Base-by-base conservation (phyloP, 2,113 vertebrate species). In the Regulus satrapa region DNA sequence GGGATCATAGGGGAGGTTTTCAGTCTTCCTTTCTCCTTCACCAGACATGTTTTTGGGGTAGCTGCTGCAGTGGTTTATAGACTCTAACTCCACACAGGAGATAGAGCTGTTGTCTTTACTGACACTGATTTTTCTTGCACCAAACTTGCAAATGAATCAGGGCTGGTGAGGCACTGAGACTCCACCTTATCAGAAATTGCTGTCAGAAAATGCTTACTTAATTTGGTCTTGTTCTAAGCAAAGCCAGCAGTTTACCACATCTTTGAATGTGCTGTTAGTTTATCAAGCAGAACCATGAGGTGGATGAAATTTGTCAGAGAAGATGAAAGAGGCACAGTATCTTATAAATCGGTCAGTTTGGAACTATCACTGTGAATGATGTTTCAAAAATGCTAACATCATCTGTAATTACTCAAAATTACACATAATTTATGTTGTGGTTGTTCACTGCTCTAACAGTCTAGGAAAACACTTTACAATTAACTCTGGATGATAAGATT, bases 401-500 rank as follows among this genome's bases (percentile, higher is more conserved):
- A 91, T 83, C 93, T 92, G 91, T 97, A 95, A 97, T 96, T 95
- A 95, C 93, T 95, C 76, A 85, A 95, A 97, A 96, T 88, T 87
- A 82, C 67, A 82, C 66, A 55, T 88, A 87, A 96, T 97, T 96
- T 94, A 89, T 93, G 80, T 94, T 97, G 89, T 89, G 64, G 43
- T 93, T 76, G 11, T 81, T 95, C 64, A 52, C 36, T 76, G 29
- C 66, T 71, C 49, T 45, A 85, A 69, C 91, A 96, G 84, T 91
- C 61, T 92, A 91, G 69, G 88, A 95, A 97, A 97, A 95, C 77
- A 80, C 52, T 64, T 28, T 83, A 63, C 85, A 93, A 73, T 92
- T 90, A 96, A 90, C 88, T 95, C 82, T 92, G 64, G 88, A 89
- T 96, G 81, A 54, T 75, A 92, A 51, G 40, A 76, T 82, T 91